Percentiles rank a stretch among this genome's conserved stretches.
Conservation (phyloP, 1,140 invertebrate species). For the Bombus balteatus region DNA sequence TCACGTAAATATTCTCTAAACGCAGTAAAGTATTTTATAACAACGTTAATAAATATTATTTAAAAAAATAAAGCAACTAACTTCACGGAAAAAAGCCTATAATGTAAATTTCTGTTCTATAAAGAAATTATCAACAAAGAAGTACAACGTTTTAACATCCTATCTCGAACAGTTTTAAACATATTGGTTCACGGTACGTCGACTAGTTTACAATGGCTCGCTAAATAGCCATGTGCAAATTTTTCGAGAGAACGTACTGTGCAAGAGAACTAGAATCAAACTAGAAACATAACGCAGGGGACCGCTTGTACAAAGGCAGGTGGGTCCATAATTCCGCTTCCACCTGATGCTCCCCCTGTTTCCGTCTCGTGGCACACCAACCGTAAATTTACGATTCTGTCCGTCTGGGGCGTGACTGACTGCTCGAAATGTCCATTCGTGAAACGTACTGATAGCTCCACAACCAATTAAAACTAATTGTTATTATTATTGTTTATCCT, state of each 20-base stretch:
- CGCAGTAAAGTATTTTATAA: background rate
- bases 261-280: background rate
- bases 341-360: conserved; percentile 73
- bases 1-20: too few relatives aligned
- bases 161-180: background rate
- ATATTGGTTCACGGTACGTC: background rate
- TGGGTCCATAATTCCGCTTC: conserved; percentile 67
- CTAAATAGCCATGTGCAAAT: background rate
- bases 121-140: background rate
- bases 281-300: conserved; percentile 28
- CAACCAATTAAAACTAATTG: conserved; percentile 53
- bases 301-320: conserved; percentile 63
- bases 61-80: background rate
- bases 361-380: conserved; percentile 72
- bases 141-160: too few relatives aligned
- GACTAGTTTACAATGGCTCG: background rate
- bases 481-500: conserved; percentile 29
- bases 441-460: conserved; percentile 24
- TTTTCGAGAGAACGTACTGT: background rate
- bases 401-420: conserved; percentile 59
- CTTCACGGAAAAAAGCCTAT: background rate
- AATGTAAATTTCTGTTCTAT: background rate
- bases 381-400: conserved; percentile 75
- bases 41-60: background rate
- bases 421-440: conserved; percentile 38